These are phyloP conservation scores for Bradypodion pumilum DNA, from an alignment of 2,797 vertebrate species.

Conservation along the genomic window DNA sequence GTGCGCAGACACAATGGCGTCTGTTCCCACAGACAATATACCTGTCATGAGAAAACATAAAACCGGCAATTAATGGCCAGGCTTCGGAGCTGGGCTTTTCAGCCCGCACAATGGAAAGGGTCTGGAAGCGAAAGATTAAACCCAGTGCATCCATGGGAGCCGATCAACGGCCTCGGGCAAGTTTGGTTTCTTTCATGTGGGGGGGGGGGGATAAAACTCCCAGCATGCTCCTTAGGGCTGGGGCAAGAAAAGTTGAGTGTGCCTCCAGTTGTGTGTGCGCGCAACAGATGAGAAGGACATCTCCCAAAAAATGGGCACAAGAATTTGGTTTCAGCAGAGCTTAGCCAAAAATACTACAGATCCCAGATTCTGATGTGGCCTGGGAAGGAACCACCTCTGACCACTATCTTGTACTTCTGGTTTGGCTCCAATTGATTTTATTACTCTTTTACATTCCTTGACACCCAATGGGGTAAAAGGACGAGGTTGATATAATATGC, in stretches of 20 bases:
- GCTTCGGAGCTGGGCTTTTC: slow-evolving; percentile 63
- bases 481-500: too few species aligned
- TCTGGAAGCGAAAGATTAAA: slow-evolving; percentile 85
- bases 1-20: slow-evolving; percentile 56
- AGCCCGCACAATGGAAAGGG: slow-evolving; percentile 76
- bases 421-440: too few species aligned
- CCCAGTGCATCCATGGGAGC: slow-evolving; percentile 55
- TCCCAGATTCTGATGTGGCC: too few species aligned
- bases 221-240: background rate
- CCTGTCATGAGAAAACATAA: slow-evolving; percentile 74
- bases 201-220: background rate
- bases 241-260: background rate
- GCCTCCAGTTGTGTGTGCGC: background rate
- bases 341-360: too few species aligned
- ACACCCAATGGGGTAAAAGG: too few species aligned
- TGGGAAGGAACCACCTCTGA: too few species aligned
- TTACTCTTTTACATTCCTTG: too few species aligned
- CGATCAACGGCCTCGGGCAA: slow-evolving; percentile 40
- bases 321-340: too few species aligned
- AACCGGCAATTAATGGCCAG: slow-evolving; percentile 77
- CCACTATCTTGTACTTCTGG: too few species aligned
- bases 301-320: too few species aligned
- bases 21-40: slow-evolving; percentile 77
- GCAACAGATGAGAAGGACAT: too few species aligned
- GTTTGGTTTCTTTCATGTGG: slow-evolving; percentile 11